Percentiles rank a stretch among this genome's conserved stretches.
Evolutionary conservation across 2,888 invertebrate genomes (phyloP).

Genomic region (Brachypterus glaber): DNA sequence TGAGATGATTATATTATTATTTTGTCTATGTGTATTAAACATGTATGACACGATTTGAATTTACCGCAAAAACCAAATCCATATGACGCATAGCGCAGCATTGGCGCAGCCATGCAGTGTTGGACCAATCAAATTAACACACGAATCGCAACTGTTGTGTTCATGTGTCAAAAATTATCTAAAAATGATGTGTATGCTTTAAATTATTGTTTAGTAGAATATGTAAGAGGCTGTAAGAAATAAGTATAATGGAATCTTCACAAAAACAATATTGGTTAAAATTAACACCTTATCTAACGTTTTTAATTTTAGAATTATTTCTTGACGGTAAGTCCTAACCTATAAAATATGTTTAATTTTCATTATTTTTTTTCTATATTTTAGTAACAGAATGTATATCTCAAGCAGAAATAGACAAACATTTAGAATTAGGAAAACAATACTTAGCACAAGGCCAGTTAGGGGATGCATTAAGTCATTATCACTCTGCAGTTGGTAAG

Average conservation of each 20-base stretch:
- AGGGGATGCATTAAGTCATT: conserved; percentile 92
- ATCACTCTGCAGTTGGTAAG: conserved; percentile 94
- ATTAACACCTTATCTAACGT: conserved; percentile 55
- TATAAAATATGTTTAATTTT: conserved; percentile 14
- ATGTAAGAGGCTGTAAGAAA: conserved; percentile 36
- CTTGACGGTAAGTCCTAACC: conserved; percentile 52
- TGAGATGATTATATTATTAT: too few species aligned
- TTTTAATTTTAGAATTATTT: conserved; percentile 58
- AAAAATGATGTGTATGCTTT: conserved; percentile 11
- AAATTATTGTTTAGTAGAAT: conserved; percentile 18
- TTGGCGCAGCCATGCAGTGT: too few species aligned
- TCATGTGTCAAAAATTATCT: conserved; percentile 20
- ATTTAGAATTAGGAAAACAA: conserved; percentile 88
- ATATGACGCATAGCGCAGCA: too few species aligned
- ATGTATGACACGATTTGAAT: too few species aligned
- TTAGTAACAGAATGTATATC: conserved; percentile 62
- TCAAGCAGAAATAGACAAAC: conserved; percentile 77
- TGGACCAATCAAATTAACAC: conserved; percentile 45
- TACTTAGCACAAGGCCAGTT: conserved; percentile 88
- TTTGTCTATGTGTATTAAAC: too few species aligned
- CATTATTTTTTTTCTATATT: conserved; percentile 25
- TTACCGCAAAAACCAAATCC: too few species aligned
- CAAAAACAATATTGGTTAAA: conserved; percentile 47
- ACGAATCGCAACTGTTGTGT: conserved; percentile 33
- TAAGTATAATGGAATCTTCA: conserved; percentile 46